These are phyloP conservation scores for Cotesia congregata DNA, from an alignment of 2,888 invertebrate species.

Conservation along the genomic window DNA sequence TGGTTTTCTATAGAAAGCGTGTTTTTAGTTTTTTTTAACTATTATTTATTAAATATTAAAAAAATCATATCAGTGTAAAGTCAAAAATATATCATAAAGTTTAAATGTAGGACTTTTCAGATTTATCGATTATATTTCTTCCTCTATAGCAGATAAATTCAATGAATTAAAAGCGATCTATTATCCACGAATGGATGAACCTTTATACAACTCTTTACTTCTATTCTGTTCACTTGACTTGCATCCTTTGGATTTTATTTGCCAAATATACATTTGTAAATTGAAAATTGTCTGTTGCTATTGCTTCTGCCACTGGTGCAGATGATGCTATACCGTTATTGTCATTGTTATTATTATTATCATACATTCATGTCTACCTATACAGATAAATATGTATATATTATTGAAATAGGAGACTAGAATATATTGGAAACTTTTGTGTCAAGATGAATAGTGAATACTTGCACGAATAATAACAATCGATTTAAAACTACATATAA, in stretches of 20 bases:
- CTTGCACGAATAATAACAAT: conserved; percentile 3
- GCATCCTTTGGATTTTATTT: not conserved
- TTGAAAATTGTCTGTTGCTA: conserved; percentile 1
- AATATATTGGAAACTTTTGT: not conserved
- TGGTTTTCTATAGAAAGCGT: too few relatives aligned
- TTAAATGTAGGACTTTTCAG: too few relatives aligned
- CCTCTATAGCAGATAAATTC: too few relatives aligned
- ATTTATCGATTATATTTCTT: too few relatives aligned
- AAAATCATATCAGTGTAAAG: too few relatives aligned
- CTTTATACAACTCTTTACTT: not conserved
- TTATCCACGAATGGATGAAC: not conserved
- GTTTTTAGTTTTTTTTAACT: too few relatives aligned
- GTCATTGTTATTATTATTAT: not conserved
- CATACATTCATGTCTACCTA: not conserved
- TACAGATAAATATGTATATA: too few relatives aligned
- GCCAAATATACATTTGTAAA: not conserved
- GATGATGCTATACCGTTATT: not conserved
- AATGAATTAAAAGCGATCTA: too few relatives aligned
- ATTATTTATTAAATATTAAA: too few relatives aligned
- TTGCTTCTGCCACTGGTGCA: not conserved
- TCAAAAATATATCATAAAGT: too few relatives aligned
- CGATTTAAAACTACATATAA: not conserved
- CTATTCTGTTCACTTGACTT: not conserved
- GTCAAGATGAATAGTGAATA: conserved; percentile 12
- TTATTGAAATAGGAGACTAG: not conserved